Percentiles rank a stretch among this genome's conserved stretches.
Conservation (phyloP, 2,888 invertebrate species). For the Mimumesa dahlbomi region DNA sequence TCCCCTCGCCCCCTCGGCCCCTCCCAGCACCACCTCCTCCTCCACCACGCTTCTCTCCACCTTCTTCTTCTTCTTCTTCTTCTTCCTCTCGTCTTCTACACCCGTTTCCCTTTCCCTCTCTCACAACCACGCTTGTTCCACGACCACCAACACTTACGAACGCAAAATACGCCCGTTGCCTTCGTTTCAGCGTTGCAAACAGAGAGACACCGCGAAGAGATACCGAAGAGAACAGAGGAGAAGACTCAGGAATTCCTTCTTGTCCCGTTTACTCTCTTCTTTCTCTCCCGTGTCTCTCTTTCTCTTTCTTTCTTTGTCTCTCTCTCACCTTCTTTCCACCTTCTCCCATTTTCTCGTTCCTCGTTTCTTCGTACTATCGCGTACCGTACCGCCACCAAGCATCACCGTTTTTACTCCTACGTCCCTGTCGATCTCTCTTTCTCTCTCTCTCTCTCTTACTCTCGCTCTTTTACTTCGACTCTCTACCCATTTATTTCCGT, state of each 20-base stretch:
- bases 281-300: slow-evolving; percentile 9
- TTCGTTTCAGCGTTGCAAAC: slow-evolving; percentile 46
- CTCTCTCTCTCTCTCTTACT: slow-evolving; percentile 6
- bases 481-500: slow-evolving; percentile 53
- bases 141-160: slow-evolving; percentile 35
- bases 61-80: slow-evolving; percentile 13
- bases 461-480: slow-evolving; percentile 14
- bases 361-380: no score
- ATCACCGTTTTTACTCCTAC: no score
- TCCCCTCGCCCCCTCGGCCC: slow-evolving; percentile 30
- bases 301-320: slow-evolving; percentile 10
- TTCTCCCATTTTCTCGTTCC: slow-evolving; percentile 4
- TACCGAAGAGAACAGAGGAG: slow-evolving; percentile 12
- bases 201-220: slow-evolving; percentile 26
- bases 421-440: slow-evolving; percentile 41
- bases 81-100: not conserved
- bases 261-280: slow-evolving; percentile 50
- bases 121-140: slow-evolving; percentile 2
- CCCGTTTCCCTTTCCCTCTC: not conserved
- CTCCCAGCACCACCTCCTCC: slow-evolving; percentile 2
- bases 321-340: slow-evolving; percentile 10
- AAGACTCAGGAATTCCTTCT: slow-evolving; percentile 52
- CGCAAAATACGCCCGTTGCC: slow-evolving; percentile 36
- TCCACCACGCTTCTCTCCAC: slow-evolving; percentile 14
- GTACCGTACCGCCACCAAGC: no score